phyloP scores from a whole-genome alignment of 2,888 invertebrate genomes.

The Caenorhabditis plicata region DNA sequence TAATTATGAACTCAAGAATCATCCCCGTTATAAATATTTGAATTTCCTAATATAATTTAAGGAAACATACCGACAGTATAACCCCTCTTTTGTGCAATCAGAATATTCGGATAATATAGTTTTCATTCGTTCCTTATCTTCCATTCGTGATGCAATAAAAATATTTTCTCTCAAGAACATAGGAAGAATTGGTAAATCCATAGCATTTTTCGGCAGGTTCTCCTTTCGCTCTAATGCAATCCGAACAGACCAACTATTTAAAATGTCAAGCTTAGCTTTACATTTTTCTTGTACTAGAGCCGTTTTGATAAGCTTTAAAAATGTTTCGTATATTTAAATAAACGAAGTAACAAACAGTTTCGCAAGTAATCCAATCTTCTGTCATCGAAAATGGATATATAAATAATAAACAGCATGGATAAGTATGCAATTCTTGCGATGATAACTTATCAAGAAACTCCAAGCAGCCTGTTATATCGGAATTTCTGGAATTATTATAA shows the following conservation, averaged over 20 bases:
- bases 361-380: slow-evolving; percentile 27
- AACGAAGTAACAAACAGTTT: neutral
- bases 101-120: neutral
- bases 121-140: slow-evolving; percentile 1
- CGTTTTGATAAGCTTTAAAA: neutral
- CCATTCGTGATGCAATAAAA: no score
- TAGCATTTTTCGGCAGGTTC: neutral
- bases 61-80: no score
- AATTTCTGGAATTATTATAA: slow-evolving; percentile 2
- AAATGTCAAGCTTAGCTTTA: neutral
- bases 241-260: slow-evolving; percentile 13
- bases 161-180: neutral
- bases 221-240: slow-evolving; percentile 2
- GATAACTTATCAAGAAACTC: slow-evolving; percentile 19
- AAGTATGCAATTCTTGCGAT: slow-evolving; percentile 1
- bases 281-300: neutral
- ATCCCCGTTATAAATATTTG: no score
- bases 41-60: no score
- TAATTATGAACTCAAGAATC: no score
- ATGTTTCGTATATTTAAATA: neutral
- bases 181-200: neutral
- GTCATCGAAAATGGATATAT: slow-evolving; percentile 10
- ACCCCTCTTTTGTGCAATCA: no score
- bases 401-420: slow-evolving; percentile 21
- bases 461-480: slow-evolving; percentile 9